These are phyloP conservation scores for Sycobia sp. DNA, from an alignment of 1,140 invertebrate species.

Conservation along the genomic window DNA sequence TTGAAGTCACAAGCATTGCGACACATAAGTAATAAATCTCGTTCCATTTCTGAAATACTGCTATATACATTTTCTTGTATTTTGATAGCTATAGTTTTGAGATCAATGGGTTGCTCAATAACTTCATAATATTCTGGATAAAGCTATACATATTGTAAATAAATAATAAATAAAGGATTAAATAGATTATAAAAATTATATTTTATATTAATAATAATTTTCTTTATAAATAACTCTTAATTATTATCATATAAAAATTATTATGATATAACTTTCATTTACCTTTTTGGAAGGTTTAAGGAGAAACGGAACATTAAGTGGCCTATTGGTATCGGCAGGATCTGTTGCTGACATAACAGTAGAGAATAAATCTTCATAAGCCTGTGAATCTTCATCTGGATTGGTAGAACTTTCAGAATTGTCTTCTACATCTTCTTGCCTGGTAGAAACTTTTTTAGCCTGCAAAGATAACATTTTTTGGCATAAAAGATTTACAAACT, in stretches of 20 bases:
- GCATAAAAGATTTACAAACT: too few species aligned
- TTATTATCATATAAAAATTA: neutral
- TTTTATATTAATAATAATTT: neutral
- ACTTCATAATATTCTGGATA: constrained; percentile 98
- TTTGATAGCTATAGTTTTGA: constrained; percentile 90
- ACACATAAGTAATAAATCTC: constrained; percentile 88
- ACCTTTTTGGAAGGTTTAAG: constrained; percentile 85
- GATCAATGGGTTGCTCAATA: constrained; percentile 93
- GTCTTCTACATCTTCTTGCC: constrained; percentile 66
- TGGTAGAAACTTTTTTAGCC: constrained; percentile 58
- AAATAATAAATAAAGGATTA: neutral
- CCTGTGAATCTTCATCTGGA: constrained; percentile 73
- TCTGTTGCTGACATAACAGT: constrained; percentile 80
- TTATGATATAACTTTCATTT: constrained; percentile 13
- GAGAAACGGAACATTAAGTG: constrained; percentile 84
- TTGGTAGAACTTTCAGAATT: constrained; percentile 74
- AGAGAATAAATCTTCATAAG: constrained; percentile 80
- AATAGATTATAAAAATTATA: neutral
- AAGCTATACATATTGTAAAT: constrained; percentile 60
- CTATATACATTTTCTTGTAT: constrained; percentile 84
- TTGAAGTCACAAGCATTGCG: constrained; percentile 96
- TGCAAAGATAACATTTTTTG: constrained; percentile 38
- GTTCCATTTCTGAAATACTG: constrained; percentile 82
- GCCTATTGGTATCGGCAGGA: constrained; percentile 78
- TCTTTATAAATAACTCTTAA: neutral